A percentile compares a stretch with the other conserved stretches of the same genome.
phyloP scores from a whole-genome alignment of 92 coral and sea anemone genomes.

The Porites cylindrica region DNA sequence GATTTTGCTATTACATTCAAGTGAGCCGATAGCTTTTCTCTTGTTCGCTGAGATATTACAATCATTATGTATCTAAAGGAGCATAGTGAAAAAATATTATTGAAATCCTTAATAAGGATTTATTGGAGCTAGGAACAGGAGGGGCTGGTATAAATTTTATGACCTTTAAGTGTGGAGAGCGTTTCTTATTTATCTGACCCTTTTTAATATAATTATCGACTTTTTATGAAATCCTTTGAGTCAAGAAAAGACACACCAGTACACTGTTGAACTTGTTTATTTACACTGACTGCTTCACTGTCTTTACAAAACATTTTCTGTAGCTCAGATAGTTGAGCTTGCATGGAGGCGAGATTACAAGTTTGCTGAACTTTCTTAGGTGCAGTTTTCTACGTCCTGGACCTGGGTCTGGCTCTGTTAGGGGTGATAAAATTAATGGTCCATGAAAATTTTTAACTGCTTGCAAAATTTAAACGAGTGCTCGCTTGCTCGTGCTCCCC shows the following conservation, averaged over 20 bases:
- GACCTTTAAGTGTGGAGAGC: conserved; percentile 10
- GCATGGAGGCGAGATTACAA: neutral
- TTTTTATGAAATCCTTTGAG: neutral
- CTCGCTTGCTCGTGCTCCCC: too few species aligned
- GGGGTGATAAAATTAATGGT: too few species aligned
- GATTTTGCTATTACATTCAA: too few species aligned
- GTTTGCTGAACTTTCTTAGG: too few species aligned
- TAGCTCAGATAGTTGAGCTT: conserved; percentile 1
- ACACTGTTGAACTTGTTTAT: conserved; percentile 17
- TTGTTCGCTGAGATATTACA: too few species aligned
- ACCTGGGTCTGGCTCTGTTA: conserved; percentile 7
- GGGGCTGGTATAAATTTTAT: neutral
- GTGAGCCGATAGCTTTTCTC: too few species aligned
- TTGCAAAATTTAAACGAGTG: too few species aligned
- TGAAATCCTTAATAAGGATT: conserved; percentile 25
- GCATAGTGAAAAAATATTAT: neutral
- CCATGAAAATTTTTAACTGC: too few species aligned
- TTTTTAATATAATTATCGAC: neutral
- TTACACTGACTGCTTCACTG: too few species aligned
- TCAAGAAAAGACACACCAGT: neutral
- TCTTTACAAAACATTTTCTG: neutral
- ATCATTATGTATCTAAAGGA: too few species aligned
- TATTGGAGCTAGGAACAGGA: conserved; percentile 13
- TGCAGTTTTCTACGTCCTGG: neutral
- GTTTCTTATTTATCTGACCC: conserved; percentile 7